A percentile compares a stretch with the other conserved stretches of the same genome.
These are phyloP conservation scores for Coryphaenoides rupestris DNA, from an alignment of 2,113 vertebrate species.

Conservation along the genomic window DNA sequence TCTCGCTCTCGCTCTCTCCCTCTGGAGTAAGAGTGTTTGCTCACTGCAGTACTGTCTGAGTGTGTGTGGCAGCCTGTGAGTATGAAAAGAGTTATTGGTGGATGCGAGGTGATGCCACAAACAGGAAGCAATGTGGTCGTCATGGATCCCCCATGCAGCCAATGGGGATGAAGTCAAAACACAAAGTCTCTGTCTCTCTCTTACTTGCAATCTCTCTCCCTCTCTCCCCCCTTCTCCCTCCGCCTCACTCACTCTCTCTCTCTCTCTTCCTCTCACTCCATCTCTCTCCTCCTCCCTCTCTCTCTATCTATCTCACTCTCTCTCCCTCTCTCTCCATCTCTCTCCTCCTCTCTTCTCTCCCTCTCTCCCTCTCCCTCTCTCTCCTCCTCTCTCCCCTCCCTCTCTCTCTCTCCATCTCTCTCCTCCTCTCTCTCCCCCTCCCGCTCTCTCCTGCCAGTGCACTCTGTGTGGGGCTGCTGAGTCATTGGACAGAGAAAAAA, in stretches of 20 bases:
- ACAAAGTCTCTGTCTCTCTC: conserved; percentile 1
- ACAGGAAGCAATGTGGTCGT: conserved; percentile 19
- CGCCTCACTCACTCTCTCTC: background rate
- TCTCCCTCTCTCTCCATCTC: background rate
- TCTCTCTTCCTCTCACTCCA: too few species aligned
- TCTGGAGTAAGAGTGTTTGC: conserved; percentile 71
- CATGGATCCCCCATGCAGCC: conserved; percentile 19
- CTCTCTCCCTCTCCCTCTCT: background rate
- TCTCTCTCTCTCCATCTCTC: conserved; percentile 12
- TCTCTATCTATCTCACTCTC: too few species aligned
- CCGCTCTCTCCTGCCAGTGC: background rate
- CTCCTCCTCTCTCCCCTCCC: background rate
- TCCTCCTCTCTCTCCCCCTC: conserved; percentile 7
- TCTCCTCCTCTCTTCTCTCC: background rate
- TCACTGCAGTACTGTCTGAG: conserved; percentile 83
- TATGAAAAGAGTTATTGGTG: conserved; percentile 44
- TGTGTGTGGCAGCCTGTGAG: conserved; percentile 80
- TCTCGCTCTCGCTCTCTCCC: too few species aligned
- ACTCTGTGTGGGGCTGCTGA: conserved; percentile 41
- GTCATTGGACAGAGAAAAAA: conserved; percentile 36
- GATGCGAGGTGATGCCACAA: conserved; percentile 32
- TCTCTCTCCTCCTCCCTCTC: background rate
- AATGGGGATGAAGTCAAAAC: conserved; percentile 25
- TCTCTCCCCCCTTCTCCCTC: background rate
- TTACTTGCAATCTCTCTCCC: too few species aligned